Evolutionary conservation across 2,888 invertebrate genomes (phyloP).

Genomic region (Tetragnatha montana): DNA sequence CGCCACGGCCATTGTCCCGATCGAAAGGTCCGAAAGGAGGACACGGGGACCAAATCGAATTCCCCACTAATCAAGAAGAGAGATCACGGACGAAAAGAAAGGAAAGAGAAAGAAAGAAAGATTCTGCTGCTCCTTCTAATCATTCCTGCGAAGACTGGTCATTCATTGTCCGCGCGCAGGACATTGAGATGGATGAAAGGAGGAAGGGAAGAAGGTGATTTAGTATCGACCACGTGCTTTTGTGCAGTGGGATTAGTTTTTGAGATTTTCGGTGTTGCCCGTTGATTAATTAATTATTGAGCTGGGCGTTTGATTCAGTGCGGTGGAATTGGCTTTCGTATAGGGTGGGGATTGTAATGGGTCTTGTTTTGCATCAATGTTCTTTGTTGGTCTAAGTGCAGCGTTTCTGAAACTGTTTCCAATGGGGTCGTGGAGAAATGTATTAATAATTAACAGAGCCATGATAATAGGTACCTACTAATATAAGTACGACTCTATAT

Average conservation of each 20-base stretch:
- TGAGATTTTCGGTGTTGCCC: neutral
- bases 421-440: too few species aligned
- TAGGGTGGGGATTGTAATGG: too few species aligned
- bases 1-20: constrained; percentile 42
- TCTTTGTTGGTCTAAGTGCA: too few species aligned
- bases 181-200: constrained; percentile 49
- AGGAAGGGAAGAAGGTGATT: constrained; percentile 27
- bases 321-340: neutral
- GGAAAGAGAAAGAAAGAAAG: constrained; percentile 2
- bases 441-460: too few species aligned
- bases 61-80: constrained; percentile 55
- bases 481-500: too few species aligned
- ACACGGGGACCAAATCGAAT: constrained; percentile 51
- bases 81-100: constrained; percentile 16
- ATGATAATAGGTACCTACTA: too few species aligned
- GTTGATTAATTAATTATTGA: neutral
- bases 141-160: constrained; percentile 46
- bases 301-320: neutral
- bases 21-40: constrained; percentile 34
- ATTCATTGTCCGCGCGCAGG: constrained; percentile 40
- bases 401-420: too few species aligned
- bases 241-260: neutral
- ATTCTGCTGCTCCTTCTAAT: constrained; percentile 14
- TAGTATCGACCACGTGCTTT: constrained; percentile 22
- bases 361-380: too few species aligned